Conservation (phyloP, 2,113 vertebrate genomes). For the Ceyx melanurus region DNA sequence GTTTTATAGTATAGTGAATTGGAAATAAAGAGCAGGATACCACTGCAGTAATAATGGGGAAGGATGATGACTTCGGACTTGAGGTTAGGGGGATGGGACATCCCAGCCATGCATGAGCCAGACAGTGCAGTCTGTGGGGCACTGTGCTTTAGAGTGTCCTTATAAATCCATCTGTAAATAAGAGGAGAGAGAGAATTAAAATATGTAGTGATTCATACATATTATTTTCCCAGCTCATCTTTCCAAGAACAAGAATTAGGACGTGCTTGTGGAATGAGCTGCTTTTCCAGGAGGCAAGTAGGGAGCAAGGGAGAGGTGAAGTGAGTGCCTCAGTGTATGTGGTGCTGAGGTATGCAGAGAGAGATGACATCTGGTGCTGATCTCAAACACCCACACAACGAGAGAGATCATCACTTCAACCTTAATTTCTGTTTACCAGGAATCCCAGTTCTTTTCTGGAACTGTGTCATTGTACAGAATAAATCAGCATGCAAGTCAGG, state of each 20-base stretch:
- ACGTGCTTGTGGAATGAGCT: background rate
- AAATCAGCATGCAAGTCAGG: background rate
- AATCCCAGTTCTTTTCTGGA: constrained; percentile 27
- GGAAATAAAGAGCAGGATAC: background rate
- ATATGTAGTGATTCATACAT: background rate
- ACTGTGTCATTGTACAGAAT: background rate
- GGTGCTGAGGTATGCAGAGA: background rate
- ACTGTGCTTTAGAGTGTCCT: background rate
- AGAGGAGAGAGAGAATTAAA: background rate
- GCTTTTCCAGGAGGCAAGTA: background rate
- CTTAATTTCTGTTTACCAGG: constrained; percentile 28
- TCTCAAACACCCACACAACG: constrained; percentile 28
- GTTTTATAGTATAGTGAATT: background rate
- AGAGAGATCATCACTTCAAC: background rate
- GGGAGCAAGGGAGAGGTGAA: background rate
- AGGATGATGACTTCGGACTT: background rate
- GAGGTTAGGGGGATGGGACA: background rate
- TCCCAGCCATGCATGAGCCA: background rate
- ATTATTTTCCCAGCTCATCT: background rate
- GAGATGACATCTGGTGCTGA: constrained; percentile 42
- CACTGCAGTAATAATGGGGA: background rate
- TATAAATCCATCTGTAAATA: background rate
- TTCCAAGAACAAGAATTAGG: background rate
- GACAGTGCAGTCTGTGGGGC: background rate
- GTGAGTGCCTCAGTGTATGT: background rate